Conservation (phyloP, 2,888 invertebrate genomes). For the Cloeon dipterum region DNA sequence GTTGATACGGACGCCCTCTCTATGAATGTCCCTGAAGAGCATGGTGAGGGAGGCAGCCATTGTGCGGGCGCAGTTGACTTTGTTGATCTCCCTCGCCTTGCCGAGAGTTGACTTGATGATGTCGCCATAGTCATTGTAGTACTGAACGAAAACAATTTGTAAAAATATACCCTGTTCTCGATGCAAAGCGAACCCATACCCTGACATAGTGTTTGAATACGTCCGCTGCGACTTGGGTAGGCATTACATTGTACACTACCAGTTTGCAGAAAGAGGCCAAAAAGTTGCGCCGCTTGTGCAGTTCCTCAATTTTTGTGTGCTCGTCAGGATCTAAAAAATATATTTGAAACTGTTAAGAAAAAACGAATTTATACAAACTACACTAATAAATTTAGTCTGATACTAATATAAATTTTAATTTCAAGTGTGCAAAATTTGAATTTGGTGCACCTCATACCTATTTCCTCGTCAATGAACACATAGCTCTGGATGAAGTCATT, state of each 20-base stretch:
- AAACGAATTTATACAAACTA: too few species aligned
- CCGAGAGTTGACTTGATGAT: slow-evolving; percentile 92
- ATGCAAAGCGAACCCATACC: slow-evolving; percentile 21
- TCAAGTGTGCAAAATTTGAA: not conserved
- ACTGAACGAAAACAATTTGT: slow-evolving; percentile 24
- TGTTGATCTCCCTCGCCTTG: slow-evolving; percentile 94
- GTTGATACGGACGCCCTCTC: slow-evolving; percentile 23
- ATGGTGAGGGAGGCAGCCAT: slow-evolving; percentile 80
- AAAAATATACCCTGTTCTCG: not conserved
- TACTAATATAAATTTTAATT: not conserved
- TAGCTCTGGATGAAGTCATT: slow-evolving; percentile 81
- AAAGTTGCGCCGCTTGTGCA: slow-evolving; percentile 89
- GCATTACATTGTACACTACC: slow-evolving; percentile 91
- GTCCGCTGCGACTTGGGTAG: slow-evolving; percentile 74
- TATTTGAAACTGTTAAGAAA: too few species aligned
- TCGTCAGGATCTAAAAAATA: slow-evolving; percentile 95
- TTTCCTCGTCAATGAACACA: slow-evolving; percentile 83
- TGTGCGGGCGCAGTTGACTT: slow-evolving; percentile 83
- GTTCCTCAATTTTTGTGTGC: slow-evolving; percentile 81
- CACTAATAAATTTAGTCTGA: too few species aligned
- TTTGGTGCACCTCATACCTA: slow-evolving; percentile 37
- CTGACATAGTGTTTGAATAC: slow-evolving; percentile 95
- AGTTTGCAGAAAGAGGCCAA: slow-evolving; percentile 94
- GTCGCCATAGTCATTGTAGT: slow-evolving; percentile 95
- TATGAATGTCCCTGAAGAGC: slow-evolving; percentile 53